Base-by-base conservation (phyloP, 2,888 invertebrate genomes). In the Pollenia labialis region DNA sequence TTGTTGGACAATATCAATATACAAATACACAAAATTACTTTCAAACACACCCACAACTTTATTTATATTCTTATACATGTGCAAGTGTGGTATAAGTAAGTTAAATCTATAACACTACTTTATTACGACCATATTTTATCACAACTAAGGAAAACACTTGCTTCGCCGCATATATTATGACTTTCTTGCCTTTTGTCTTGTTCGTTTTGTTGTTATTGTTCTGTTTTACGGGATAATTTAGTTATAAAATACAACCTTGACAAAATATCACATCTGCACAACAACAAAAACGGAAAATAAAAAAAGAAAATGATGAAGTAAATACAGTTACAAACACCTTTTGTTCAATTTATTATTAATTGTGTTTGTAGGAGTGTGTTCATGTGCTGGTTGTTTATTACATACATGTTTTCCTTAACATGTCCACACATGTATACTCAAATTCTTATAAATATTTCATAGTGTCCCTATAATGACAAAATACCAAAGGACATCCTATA, bases 291-390 rank as follows among this genome's bases (percentile, higher is more conserved):
- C 2, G 12, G 10, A 54, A 62, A 16, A 40, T n/a, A 58, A 56
- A 16, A 23, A 74, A 69, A 58, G 50, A 81, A 76, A 71, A 71
- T 76, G 71, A 66, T 64, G 52, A 76, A 81, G 68, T 76, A 76
- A 81, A 76, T 76, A 81, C 68, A 81, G 76, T 81, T 85, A 74
- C 77, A 68, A 72, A 82, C 81, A 81, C 81, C 85, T 85, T 85
- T 85, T 81, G 72, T 81, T 72, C 81, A 80, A 81, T 85, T 66
- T 81, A 81, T 81, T 85, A 85, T 85, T 85, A 81, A 81, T 77
- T 76, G 48, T 60, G 42, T 60, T 75, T 69, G 52, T 58, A n/a
- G 58, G 16, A 18, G 40, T 52, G 48, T 56, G 18, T 54, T 66
- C 81, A 32, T 66, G 50, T 66, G 11, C 58, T 72, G 76, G 64